A percentile compares a stretch with the other conserved stretches of the same genome.
Evolutionary conservation across 2,888 invertebrate species (phyloP).

Genomic region (Coelinius sp.): DNA sequence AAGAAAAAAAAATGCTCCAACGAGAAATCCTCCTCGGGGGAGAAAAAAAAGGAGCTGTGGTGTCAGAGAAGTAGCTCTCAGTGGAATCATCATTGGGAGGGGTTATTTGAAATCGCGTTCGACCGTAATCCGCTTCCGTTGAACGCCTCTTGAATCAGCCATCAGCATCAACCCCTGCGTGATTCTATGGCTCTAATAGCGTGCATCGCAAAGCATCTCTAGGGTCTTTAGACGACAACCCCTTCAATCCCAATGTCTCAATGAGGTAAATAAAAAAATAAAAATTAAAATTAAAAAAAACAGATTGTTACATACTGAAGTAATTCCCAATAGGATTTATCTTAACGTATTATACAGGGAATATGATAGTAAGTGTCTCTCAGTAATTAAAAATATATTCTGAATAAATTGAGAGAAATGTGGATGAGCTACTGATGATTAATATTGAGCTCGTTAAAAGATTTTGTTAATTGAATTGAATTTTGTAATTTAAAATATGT

Average conservation of each 20-base stretch:
- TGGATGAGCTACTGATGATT: background rate
- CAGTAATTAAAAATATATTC: constrained; percentile 3
- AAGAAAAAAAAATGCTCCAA: background rate
- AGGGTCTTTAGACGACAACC: constrained; percentile 4
- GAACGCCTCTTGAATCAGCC: constrained; percentile 16
- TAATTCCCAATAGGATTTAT: background rate
- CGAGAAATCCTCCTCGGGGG: constrained; percentile 17
- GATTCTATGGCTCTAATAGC: background rate
- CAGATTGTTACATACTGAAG: background rate
- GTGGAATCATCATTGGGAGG: constrained; percentile 21
- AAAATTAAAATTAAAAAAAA: too few relatives aligned
- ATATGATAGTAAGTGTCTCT: background rate
- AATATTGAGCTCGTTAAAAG: background rate
- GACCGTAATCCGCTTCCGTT: constrained; percentile 38
- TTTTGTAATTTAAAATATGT: too few relatives aligned
- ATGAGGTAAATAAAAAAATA: background rate
- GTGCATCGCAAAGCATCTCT: background rate
- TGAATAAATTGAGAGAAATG: background rate
- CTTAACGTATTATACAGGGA: background rate
- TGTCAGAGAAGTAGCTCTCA: constrained; percentile 14
- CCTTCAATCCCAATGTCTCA: background rate
- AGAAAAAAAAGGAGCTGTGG: background rate
- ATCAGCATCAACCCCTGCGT: background rate
- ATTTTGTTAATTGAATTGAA: too few relatives aligned
- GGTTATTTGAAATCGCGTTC: constrained; percentile 35